phyloP scores from a whole-genome alignment of 2,113 vertebrate genomes.

The Electrona antarctica region DNA sequence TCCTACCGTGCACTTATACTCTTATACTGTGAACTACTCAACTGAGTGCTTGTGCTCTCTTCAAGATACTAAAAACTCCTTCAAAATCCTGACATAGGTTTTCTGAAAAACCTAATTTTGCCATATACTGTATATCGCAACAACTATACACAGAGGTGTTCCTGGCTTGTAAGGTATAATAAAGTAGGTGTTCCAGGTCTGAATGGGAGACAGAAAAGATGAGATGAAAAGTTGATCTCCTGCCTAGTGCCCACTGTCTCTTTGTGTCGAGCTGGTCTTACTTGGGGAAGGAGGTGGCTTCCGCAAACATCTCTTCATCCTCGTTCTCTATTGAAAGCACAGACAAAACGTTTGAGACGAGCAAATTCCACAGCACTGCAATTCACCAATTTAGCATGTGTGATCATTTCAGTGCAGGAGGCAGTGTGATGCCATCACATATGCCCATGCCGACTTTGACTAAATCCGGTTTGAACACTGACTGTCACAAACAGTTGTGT shows the following conservation, averaged over 20 bases:
- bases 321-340: constrained; percentile 78
- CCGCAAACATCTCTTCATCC: constrained; percentile 72
- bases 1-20: no score
- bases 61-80: no score
- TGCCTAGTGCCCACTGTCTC: neutral
- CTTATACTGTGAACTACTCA: no score
- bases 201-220: neutral
- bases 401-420: no score
- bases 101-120: no score
- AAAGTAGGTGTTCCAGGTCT: neutral
- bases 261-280: constrained; percentile 67
- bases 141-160: no score
- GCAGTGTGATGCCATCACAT: neutral
- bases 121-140: no score
- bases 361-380: no score
- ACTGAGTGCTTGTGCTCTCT: no score
- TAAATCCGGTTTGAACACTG: neutral
- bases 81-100: no score
- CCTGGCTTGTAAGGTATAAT: neutral
- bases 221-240: constrained; percentile 2
- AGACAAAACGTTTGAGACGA: neutral
- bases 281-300: constrained; percentile 86
- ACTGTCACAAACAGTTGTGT: neutral
- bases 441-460: neutral
- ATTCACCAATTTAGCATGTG: no score